Evolutionary conservation across 2,888 invertebrate species (phyloP).

Genomic region (Harpagoxenus sublaevis): DNA sequence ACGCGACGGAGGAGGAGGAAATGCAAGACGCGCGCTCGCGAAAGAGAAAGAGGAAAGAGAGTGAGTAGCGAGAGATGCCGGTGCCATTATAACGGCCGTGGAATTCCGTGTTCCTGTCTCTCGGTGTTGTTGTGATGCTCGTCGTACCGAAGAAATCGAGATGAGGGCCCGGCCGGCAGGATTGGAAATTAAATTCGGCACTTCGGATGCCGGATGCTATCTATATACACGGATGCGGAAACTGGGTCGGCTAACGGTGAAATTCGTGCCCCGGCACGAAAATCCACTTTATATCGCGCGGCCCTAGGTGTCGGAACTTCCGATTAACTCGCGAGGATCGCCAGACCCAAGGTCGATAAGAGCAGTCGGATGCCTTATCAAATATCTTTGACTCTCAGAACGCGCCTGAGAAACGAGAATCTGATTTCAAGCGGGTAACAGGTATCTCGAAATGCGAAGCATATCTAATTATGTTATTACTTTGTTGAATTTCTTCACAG

Average conservation of each 20-base stretch:
- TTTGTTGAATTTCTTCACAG: neutral
- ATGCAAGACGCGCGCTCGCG: constrained; percentile 44
- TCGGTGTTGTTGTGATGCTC: constrained; percentile 2
- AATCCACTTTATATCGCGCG: constrained; percentile 69
- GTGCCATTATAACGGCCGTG: constrained; percentile 47
- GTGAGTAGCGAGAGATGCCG: neutral
- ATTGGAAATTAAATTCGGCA: constrained; percentile 71
- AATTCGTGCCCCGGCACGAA: constrained; percentile 70
- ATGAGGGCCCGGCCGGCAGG: constrained; percentile 44
- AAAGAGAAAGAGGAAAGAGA: constrained; percentile 31
- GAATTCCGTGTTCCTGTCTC: constrained; percentile 46
- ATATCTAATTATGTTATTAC: neutral
- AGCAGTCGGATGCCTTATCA: neutral
- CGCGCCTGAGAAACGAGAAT: neutral
- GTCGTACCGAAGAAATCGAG: constrained; percentile 57
- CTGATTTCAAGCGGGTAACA: neutral
- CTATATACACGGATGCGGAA: constrained; percentile 63
- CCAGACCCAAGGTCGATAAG: constrained; percentile 9
- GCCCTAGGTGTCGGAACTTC: constrained; percentile 67
- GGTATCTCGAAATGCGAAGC: neutral
- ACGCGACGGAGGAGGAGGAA: constrained; percentile 44
- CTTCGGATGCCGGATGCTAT: constrained; percentile 50
- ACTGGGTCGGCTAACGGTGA: constrained; percentile 80
- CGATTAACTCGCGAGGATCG: constrained; percentile 62
- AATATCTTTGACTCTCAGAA: neutral